These are phyloP conservation scores for Atta cephalotes DNA, from an alignment of 1,140 invertebrate genomes.

Conservation along the genomic window DNA sequence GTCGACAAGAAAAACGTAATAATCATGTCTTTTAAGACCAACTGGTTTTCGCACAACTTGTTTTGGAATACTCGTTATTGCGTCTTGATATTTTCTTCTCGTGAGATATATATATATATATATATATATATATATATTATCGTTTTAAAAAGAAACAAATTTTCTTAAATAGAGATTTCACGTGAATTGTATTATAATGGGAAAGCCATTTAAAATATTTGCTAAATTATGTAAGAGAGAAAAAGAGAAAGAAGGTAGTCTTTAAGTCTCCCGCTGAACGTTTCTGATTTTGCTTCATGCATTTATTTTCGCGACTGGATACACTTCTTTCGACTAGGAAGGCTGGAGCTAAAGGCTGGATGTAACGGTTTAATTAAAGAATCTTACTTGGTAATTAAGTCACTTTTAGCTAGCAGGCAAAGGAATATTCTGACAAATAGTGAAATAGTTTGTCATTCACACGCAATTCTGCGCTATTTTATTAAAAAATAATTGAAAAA, in stretches of 20 bases:
- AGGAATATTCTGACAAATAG: conserved; percentile 29
- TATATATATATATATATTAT: neutral
- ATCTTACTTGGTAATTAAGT: conserved; percentile 60
- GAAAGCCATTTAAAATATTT: conserved; percentile 31
- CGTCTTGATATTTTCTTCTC: neutral
- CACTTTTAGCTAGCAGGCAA: conserved; percentile 37
- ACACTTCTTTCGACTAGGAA: conserved; percentile 12
- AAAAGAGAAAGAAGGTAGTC: neutral
- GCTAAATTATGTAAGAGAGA: conserved; percentile 34
- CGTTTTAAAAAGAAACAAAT: neutral
- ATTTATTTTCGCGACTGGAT: conserved; percentile 46
- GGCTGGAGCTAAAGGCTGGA: conserved; percentile 6
- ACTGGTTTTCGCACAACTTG: conserved; percentile 33
- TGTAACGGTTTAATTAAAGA: conserved; percentile 59
- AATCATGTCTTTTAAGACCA: neutral
- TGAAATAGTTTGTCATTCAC: conserved; percentile 28
- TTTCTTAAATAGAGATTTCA: neutral
- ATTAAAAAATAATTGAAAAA: neutral
- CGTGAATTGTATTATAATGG: neutral
- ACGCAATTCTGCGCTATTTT: neutral
- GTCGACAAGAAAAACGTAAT: conserved; percentile 21
- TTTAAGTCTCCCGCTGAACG: neutral
- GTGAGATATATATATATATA: no score
- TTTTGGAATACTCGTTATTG: conserved; percentile 23
- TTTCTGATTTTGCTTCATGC: conserved; percentile 28